A percentile compares a stretch with the other conserved stretches of the same genome.
Evolutionary conservation across 2,113 vertebrate genomes (phyloP).

Genomic region (Daubentonia madagascariensis): DNA sequence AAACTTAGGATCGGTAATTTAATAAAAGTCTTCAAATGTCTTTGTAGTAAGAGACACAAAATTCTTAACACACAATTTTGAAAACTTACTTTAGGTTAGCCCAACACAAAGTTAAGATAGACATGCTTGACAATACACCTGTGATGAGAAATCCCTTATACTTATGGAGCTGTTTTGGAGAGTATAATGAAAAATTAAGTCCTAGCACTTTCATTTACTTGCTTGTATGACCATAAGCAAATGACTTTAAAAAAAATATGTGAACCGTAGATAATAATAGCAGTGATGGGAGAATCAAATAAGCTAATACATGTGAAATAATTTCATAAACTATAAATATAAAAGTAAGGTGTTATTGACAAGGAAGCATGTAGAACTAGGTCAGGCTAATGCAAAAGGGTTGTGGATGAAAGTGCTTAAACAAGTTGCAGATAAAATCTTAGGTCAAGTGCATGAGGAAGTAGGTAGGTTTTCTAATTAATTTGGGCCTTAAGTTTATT

Average conservation of each 20-base stretch:
- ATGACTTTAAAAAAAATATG: background rate
- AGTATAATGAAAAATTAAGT: background rate
- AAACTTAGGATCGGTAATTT: background rate
- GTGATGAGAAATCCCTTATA: background rate
- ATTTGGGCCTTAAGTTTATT: constrained; percentile 2
- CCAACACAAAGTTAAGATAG: background rate
- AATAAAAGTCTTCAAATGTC: background rate
- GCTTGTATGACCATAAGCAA: background rate
- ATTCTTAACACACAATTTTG: background rate
- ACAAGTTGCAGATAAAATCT: background rate
- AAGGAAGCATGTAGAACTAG: background rate
- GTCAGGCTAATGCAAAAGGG: background rate
- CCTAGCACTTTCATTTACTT: background rate
- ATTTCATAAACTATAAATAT: background rate
- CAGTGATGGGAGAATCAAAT: background rate
- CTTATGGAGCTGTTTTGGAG: background rate
- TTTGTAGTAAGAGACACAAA: background rate
- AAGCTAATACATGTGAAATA: background rate
- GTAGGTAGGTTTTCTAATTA: constrained; percentile 1
- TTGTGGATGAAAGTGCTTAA: background rate
- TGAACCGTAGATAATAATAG: background rate
- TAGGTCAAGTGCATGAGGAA: background rate
- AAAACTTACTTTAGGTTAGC: background rate
- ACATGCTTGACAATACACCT: background rate
- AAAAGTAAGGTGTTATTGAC: background rate